Percentiles rank a stretch among this genome's conserved stretches.
Evolutionary conservation across 2,113 vertebrate species (phyloP).

Genomic region (Channa maculata): DNA sequence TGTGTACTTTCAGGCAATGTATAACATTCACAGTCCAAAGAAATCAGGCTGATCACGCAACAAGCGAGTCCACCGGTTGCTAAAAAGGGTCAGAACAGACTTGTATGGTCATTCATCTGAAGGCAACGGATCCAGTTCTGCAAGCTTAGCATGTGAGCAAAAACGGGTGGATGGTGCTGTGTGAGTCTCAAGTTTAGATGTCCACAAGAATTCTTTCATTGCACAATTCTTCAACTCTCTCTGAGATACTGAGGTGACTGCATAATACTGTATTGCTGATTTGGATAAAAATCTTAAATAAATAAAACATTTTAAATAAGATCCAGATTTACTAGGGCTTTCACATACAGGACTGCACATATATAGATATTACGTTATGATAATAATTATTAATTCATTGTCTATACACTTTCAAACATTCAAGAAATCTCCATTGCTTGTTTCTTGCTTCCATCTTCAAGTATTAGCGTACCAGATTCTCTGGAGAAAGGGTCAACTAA

Average conservation of each 20-base stretch:
- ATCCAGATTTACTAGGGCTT: constrained; percentile 82
- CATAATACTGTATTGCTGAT: constrained; percentile 82
- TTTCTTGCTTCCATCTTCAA: constrained; percentile 79
- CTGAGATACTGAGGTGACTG: constrained; percentile 77
- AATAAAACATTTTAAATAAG: constrained; percentile 72
- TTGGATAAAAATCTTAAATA: constrained; percentile 69
- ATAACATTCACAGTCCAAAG: constrained; percentile 52
- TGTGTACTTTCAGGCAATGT: constrained; percentile 68
- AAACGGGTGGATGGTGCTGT: constrained; percentile 31
- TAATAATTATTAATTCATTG: constrained; percentile 80
- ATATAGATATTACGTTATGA: constrained; percentile 83
- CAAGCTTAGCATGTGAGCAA: constrained; percentile 36
- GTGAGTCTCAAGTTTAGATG: constrained; percentile 47
- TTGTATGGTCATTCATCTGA: constrained; percentile 51
- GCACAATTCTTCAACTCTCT: constrained; percentile 61
- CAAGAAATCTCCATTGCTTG: constrained; percentile 67
- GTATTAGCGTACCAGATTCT: constrained; percentile 81
- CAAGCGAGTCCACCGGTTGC: constrained; percentile 23
- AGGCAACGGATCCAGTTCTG: constrained; percentile 53
- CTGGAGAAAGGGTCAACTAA: constrained; percentile 74
- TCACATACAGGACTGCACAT: constrained; percentile 84
- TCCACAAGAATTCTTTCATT: constrained; percentile 57
- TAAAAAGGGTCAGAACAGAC: constrained; percentile 35
- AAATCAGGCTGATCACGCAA: constrained; percentile 24
- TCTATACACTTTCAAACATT: constrained; percentile 85